Base-by-base conservation (phyloP, 2,888 invertebrate genomes). In the Melipona beecheii region DNA sequence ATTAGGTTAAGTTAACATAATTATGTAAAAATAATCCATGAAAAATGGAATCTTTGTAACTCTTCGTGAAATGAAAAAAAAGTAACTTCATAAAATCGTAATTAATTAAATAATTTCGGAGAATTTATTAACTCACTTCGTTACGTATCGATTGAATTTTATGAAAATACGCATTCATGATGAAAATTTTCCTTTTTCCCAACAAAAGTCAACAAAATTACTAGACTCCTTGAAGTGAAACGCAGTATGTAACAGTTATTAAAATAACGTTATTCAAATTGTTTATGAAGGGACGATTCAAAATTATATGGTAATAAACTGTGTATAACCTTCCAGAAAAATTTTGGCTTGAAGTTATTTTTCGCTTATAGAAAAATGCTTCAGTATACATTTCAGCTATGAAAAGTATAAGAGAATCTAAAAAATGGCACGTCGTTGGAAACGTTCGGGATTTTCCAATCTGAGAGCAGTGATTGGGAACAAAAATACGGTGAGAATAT, bases 401-500 rank as follows among this genome's bases (percentile, higher is more conserved):
- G 62, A 36, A n/a, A 79, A 70, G 60, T 31, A 50, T 24, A 36
- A 24, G 43, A 50, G n/a, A 43, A 36, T 9, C 19, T 21, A 49
- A 54, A 71, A 69, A 60, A 91, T 87, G 89, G 86, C 84, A 56
- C 87, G 85, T 80, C 81, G 86, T 74, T 83, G 84, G 68, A 91
- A 87, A 74, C 86, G 87, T 36, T 86, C 86, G 31, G 66, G 73
- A 52, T 76, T 85, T n/a, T 80, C 88, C 71, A 79, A 76, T 49
- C 49, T 90, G 73, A 77, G 78, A 31, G 75, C 86, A 58, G 54
- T 89, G 13, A 73, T 91, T 17, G 86, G 88, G 4, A 89, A 87
- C 73, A 90, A 87, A 81, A 88, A 90, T 89, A 87, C 90, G 81
- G 92, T 92, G 65, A 91, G 90, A 54, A 54, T 52, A 13, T 3